Conservation (phyloP, 2,888 invertebrate species). For the Catocala fraxini region DNA sequence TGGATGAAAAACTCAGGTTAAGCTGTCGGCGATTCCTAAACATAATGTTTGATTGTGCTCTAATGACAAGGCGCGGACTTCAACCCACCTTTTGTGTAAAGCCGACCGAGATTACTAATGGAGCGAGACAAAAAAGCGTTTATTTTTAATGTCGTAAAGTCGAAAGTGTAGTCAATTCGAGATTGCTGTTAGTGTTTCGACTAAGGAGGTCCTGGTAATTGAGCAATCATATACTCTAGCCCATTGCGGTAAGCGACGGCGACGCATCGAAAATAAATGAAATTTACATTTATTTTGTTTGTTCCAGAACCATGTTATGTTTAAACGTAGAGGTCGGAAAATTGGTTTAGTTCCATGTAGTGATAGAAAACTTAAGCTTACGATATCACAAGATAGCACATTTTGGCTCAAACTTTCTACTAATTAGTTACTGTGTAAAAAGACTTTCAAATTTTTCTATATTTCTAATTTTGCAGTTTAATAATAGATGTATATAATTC, state of each 20-base stretch:
- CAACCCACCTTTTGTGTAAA: constrained; percentile 80
- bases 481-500: no score
- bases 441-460: no score
- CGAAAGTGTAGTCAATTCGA: constrained; percentile 65
- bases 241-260: constrained; percentile 79
- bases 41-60: constrained; percentile 86
- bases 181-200: constrained; percentile 76
- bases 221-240: constrained; percentile 87
- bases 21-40: constrained; percentile 87
- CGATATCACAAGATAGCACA: no score
- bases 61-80: constrained; percentile 86
- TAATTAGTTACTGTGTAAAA: no score
- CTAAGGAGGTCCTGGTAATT: constrained; percentile 87
- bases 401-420: no score
- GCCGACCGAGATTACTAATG: constrained; percentile 78
- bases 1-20: constrained; percentile 84
- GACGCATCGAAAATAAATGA: constrained; percentile 82
- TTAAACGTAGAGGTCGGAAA: constrained; percentile 54
- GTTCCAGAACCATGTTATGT: constrained; percentile 57
- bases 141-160: constrained; percentile 74
- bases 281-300: constrained; percentile 81
- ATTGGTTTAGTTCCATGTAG: constrained; percentile 48
- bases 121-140: constrained; percentile 70
- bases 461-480: no score
- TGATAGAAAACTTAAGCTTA: no score